Evolutionary conservation across 2,888 invertebrate species (phyloP).

Genomic region (Drosophila affinis): DNA sequence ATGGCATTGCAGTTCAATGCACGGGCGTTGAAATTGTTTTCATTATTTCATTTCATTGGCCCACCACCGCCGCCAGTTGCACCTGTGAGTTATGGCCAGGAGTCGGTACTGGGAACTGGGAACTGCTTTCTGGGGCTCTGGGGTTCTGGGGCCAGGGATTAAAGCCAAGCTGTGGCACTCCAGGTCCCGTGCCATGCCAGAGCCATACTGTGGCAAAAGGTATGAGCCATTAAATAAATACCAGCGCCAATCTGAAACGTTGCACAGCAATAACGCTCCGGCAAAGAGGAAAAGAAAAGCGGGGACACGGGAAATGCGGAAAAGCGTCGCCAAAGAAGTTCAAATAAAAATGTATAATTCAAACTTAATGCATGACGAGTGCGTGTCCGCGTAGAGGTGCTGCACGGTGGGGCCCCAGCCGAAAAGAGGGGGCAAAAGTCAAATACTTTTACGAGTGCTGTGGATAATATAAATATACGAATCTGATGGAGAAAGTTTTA

Average conservation of each 20-base stretch:
- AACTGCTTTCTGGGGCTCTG: not conserved
- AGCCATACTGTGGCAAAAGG: conserved; percentile 49
- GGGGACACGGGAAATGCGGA: not conserved
- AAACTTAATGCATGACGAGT: conserved; percentile 52
- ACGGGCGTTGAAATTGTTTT: conserved; percentile 69
- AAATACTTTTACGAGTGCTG: too few relatives aligned
- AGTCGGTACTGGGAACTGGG: conserved; percentile 14
- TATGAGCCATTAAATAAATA: conserved; percentile 61
- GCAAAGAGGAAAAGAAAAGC: conserved; percentile 2
- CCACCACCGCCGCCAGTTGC: conserved; percentile 56
- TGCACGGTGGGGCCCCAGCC: too few relatives aligned
- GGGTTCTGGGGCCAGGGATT: conserved; percentile 22
- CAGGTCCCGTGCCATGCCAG: conserved; percentile 12
- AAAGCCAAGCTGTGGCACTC: conserved; percentile 26
- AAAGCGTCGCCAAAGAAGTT: conserved; percentile 43
- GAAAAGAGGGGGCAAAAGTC: too few relatives aligned
- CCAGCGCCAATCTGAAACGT: conserved; percentile 33
- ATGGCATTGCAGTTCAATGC: conserved; percentile 65
- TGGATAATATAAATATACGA: too few relatives aligned
- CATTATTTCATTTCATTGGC: conserved; percentile 73
- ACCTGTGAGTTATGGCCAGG: conserved; percentile 61
- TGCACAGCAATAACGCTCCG: not conserved
- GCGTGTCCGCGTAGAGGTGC: conserved; percentile 5
- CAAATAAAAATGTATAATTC: conserved; percentile 61
- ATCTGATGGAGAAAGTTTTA: too few relatives aligned